A percentile compares a stretch with the other conserved stretches of the same genome.
These are phyloP conservation scores for Sinotaia quadrata DNA, from an alignment of 2,888 invertebrate species.

Conservation along the genomic window DNA sequence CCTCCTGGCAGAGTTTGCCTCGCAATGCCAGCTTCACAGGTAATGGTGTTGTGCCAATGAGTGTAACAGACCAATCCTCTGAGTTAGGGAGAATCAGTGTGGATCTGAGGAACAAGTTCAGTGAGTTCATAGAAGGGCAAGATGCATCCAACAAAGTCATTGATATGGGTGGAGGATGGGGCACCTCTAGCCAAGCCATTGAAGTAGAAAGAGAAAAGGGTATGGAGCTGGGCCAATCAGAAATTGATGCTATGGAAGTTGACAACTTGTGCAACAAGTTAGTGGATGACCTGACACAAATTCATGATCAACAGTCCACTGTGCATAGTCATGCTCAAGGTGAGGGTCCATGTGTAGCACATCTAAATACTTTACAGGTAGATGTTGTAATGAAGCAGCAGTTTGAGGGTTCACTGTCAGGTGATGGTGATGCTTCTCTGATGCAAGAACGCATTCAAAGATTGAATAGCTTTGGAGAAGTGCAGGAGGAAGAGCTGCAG, in stretches of 20 bases:
- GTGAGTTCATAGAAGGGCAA: too few relatives aligned
- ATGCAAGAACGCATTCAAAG: conserved; percentile 43
- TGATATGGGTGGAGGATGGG: background rate
- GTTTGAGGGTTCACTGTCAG: conserved; percentile 12
- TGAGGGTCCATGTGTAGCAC: background rate
- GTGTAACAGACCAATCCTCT: too few relatives aligned
- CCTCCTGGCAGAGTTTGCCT: background rate
- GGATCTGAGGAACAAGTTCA: background rate
- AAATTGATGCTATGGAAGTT: conserved; percentile 33
- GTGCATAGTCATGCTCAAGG: background rate
- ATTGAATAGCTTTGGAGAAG: conserved; percentile 28
- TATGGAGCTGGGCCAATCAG: conserved; percentile 11
- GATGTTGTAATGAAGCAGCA: conserved; percentile 8
- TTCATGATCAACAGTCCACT: background rate
- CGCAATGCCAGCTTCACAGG: background rate
- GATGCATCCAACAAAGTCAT: background rate
- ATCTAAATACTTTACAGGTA: too few relatives aligned
- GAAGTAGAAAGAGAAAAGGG: too few relatives aligned
- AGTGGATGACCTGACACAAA: conserved; percentile 27
- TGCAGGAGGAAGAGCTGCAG: conserved; percentile 49
- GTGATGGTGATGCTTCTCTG: conserved; percentile 36
- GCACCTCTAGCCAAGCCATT: background rate
- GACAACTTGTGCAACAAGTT: conserved; percentile 34
- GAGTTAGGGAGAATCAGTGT: background rate
- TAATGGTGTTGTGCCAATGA: background rate